phyloP scores from a whole-genome alignment of 1,140 invertebrate genomes.

The Drosophila sproati region DNA sequence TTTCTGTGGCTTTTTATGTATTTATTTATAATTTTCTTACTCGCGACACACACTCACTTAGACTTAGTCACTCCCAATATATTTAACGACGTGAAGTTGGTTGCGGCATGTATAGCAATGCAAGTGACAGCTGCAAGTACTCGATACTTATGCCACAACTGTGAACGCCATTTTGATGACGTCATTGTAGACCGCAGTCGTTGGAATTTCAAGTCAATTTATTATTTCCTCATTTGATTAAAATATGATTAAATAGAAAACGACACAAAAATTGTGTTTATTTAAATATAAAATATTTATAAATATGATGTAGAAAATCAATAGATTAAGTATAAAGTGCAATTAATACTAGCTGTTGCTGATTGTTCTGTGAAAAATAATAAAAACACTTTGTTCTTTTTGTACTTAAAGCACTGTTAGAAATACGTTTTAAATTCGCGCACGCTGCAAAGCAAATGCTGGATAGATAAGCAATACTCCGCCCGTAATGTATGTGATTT shows the following conservation, averaged over 20 bases:
- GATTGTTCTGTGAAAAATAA: slow-evolving; percentile 31
- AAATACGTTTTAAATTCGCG: slow-evolving; percentile 50
- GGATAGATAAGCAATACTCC: slow-evolving; percentile 89
- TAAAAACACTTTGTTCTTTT: slow-evolving; percentile 45
- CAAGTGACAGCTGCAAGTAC: slow-evolving; percentile 41
- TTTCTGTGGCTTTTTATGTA: slow-evolving; percentile 48
- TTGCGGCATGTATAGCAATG: slow-evolving; percentile 58
- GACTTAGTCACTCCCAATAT: slow-evolving; percentile 78
- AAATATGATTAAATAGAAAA: slow-evolving; percentile 38
- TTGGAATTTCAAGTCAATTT: slow-evolving; percentile 11
- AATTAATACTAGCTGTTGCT: slow-evolving; percentile 61
- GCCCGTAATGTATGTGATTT: slow-evolving; percentile 90
- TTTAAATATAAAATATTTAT: slow-evolving; percentile 49
- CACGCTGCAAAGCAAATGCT: slow-evolving; percentile 86
- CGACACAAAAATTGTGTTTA: slow-evolving; percentile 33
- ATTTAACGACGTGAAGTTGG: slow-evolving; percentile 55
- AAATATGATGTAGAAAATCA: slow-evolving; percentile 40
- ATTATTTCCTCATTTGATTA: not conserved
- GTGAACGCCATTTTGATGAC: slow-evolving; percentile 47
- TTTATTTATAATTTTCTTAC: slow-evolving; percentile 78
- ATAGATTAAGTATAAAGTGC: slow-evolving; percentile 62
- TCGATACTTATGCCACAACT: slow-evolving; percentile 32
- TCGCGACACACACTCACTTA: slow-evolving; percentile 73
- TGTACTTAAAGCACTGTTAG: slow-evolving; percentile 28
- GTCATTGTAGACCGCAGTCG: slow-evolving; percentile 27